These are phyloP conservation scores for Ochotona princeps DNA, from an alignment of 2,113 vertebrate genomes.

Conservation along the genomic window DNA sequence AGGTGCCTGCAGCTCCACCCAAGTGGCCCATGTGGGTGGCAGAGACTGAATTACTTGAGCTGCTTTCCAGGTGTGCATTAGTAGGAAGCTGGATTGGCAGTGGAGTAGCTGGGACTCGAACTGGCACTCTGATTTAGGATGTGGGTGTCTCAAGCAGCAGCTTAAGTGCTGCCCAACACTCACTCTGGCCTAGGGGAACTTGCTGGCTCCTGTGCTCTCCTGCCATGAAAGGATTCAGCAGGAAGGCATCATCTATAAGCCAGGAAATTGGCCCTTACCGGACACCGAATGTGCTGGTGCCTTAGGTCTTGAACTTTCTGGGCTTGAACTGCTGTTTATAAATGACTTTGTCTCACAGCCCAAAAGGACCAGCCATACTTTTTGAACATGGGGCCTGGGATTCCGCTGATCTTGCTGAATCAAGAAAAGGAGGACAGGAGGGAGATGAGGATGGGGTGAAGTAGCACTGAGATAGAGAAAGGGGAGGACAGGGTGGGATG, in stretches of 20 bases:
- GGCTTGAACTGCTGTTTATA: not conserved
- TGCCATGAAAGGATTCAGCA: too few species aligned
- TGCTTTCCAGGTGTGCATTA: too few species aligned
- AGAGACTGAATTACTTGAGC: too few species aligned
- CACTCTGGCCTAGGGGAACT: too few species aligned
- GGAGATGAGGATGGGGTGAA: not conserved
- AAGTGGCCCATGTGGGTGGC: too few species aligned
- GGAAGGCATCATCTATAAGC: not conserved
- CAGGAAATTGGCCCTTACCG: not conserved
- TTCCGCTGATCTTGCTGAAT: not conserved
- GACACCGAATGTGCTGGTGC: accelerated
- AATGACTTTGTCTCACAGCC: not conserved
- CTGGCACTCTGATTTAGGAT: too few species aligned
- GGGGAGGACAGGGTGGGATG: not conserved
- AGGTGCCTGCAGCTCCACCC: too few species aligned
- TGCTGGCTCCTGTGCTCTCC: not conserved
- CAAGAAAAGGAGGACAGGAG: not conserved
- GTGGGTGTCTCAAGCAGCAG: too few species aligned
- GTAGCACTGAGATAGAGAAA: not conserved
- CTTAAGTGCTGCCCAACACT: too few species aligned
- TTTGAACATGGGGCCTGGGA: not conserved
- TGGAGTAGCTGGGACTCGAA: too few species aligned
- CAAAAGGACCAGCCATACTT: not conserved
- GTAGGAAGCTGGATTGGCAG: too few species aligned
- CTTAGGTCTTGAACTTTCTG: not conserved